These are phyloP conservation scores for Anguilla rostrata DNA, from an alignment of 2,113 vertebrate genomes.

Conservation along the genomic window DNA sequence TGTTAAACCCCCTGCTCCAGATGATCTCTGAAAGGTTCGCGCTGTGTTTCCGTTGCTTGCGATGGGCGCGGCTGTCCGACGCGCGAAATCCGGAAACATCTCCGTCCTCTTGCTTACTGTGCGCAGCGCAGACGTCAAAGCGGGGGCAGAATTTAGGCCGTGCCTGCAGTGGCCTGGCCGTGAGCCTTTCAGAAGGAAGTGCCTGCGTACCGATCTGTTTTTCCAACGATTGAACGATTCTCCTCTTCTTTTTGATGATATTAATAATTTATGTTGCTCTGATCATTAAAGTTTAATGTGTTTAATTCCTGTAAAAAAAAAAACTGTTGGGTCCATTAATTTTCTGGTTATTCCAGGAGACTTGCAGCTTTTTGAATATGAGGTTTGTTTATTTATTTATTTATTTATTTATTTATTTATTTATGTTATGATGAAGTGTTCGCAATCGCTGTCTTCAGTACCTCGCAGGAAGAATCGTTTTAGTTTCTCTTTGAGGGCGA, in stretches of 20 bases:
- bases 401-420: background rate
- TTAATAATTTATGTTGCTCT: background rate
- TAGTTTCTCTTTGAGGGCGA: slow-evolving; percentile 40
- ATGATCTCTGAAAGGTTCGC: background rate
- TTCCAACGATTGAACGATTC: background rate
- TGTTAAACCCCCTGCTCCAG: background rate
- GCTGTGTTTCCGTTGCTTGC: background rate
- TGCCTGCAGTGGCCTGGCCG: background rate
- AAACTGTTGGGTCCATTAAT: background rate
- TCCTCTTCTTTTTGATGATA: background rate
- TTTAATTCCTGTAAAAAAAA: background rate
- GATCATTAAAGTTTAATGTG: slow-evolving; percentile 2
- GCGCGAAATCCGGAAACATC: background rate
- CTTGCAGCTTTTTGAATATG: background rate
- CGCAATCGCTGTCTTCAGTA: background rate
- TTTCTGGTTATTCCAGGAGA: background rate
- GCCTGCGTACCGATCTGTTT: background rate
- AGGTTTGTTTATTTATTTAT: background rate
- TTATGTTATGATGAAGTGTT: background rate
- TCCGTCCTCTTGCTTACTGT: background rate
- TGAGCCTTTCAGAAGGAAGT: background rate
- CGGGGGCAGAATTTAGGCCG: background rate
- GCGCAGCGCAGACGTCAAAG: background rate
- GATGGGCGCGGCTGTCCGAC: background rate
- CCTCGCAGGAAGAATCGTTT: slow-evolving; percentile 40